Conservation (phyloP, 2,888 invertebrate species). For the Aporophyla nigra region DNA sequence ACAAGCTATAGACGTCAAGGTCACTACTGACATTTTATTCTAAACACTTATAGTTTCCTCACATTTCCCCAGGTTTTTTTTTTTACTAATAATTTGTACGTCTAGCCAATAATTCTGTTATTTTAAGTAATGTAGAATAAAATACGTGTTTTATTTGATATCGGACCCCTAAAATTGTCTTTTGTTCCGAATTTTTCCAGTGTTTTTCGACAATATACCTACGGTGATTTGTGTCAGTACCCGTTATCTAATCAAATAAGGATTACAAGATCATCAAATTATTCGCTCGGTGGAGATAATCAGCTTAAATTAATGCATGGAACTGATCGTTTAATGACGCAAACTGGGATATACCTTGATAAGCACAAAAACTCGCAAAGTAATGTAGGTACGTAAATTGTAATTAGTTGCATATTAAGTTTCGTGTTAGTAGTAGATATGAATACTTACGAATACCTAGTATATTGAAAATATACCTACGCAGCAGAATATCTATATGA, state of each 20-base stretch:
- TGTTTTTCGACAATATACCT: not conserved
- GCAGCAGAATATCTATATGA: not conserved
- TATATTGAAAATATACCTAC: too few species aligned
- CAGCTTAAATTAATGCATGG: not conserved
- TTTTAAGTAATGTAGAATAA: too few species aligned
- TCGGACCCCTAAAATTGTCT: not conserved
- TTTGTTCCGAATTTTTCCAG: not conserved
- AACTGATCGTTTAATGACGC: not conserved
- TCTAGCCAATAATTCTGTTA: too few species aligned
- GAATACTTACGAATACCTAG: too few species aligned
- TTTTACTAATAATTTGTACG: too few species aligned
- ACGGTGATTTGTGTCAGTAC: not conserved
- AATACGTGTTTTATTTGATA: too few species aligned
- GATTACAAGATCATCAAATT: not conserved
- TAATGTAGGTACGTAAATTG: not conserved
- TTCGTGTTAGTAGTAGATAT: not conserved
- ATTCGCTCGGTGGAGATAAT: conserved; percentile 1
- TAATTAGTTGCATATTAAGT: not conserved
- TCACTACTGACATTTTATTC: too few species aligned
- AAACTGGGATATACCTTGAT: not conserved
- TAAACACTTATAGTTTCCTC: too few species aligned
- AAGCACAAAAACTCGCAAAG: not conserved
- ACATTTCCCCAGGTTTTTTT: too few species aligned
- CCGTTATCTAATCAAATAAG: not conserved
- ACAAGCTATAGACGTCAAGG: too few species aligned